Conservation (phyloP, 2,113 vertebrate genomes). For the Chinchilla lanigera region DNA sequence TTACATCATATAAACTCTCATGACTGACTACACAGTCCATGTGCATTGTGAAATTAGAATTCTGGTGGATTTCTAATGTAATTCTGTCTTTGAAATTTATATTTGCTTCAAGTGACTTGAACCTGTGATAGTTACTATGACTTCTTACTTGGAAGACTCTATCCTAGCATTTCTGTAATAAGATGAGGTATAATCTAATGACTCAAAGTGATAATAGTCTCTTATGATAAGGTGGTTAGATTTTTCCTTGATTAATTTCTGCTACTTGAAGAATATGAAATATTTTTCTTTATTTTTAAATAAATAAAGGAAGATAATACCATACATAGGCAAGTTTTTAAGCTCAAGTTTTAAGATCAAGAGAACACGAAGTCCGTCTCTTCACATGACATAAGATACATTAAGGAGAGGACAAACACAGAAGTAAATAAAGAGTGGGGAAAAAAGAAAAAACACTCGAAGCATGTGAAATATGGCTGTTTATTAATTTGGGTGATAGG, state of each 20-base stretch:
- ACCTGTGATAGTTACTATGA: background rate
- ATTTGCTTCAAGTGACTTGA: conserved; percentile 61
- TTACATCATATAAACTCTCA: conserved; percentile 67
- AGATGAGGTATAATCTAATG: background rate
- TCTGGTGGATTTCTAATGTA: conserved; percentile 21
- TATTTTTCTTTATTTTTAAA: background rate
- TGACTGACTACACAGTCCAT: conserved; percentile 53
- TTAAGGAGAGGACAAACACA: background rate
- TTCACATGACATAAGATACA: background rate
- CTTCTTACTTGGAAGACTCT: conserved; percentile 27
- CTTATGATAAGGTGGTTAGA: background rate
- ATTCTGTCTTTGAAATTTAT: conserved; percentile 25
- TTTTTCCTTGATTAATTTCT: conserved; percentile 3
- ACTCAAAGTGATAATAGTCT: background rate
- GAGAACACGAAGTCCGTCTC: background rate
- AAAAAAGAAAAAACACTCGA: conserved; percentile 24
- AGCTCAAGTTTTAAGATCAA: conserved; percentile 47
- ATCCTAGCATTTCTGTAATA: background rate
- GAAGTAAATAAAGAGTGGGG: conserved; percentile 2
- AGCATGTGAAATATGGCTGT: background rate
- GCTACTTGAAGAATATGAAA: background rate
- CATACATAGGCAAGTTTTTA: background rate
- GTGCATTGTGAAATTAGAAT: conserved; percentile 71
- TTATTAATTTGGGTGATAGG: background rate
- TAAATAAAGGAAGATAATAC: background rate